phyloP scores from a whole-genome alignment of 2,797 vertebrate species.

The Hemitrygon akajei region DNA sequence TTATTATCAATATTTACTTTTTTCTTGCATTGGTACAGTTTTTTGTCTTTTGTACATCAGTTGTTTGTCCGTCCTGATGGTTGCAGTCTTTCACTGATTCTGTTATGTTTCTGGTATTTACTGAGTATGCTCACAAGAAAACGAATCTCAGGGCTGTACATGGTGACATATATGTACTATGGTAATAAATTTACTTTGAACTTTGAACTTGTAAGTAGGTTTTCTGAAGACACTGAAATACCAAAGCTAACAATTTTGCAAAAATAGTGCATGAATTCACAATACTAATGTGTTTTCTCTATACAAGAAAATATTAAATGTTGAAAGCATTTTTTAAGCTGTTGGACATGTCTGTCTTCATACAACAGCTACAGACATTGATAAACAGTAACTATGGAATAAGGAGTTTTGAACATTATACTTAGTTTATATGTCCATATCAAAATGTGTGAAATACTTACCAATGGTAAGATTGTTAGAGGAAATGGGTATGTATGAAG shows the following conservation, averaged over 20 bases:
- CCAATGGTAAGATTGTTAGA: background rate
- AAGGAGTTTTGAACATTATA: background rate
- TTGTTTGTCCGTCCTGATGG: no score
- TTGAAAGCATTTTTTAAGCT: background rate
- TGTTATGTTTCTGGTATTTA: no score
- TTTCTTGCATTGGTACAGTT: no score
- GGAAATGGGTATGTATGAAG: background rate
- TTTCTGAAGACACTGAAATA: background rate
- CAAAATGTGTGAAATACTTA: background rate
- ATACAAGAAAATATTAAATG: background rate
- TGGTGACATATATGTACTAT: no score
- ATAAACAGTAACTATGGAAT: background rate
- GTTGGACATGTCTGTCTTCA: background rate
- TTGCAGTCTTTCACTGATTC: no score
- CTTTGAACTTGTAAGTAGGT: background rate
- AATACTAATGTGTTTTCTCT: background rate
- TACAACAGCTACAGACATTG: background rate
- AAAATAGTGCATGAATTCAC: background rate
- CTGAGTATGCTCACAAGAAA: no score
- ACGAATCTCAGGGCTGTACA: no score
- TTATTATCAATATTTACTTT: no score
- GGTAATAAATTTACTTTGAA: no score
- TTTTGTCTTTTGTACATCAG: no score
- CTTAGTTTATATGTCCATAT: background rate
- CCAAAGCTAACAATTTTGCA: background rate